These are phyloP conservation scores for Venusia cambrica DNA, from an alignment of 2,888 invertebrate species.

Conservation along the genomic window DNA sequence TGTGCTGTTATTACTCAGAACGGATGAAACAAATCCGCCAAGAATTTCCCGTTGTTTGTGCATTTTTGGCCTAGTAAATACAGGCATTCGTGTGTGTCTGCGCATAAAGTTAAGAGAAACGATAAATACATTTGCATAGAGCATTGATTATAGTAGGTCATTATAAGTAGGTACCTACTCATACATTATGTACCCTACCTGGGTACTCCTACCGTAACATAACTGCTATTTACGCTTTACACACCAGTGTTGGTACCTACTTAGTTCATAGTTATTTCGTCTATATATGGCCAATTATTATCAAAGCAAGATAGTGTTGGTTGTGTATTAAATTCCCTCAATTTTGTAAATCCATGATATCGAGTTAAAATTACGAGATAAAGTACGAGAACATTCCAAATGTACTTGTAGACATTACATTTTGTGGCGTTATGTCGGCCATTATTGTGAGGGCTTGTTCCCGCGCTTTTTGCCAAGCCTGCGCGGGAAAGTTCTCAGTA, in stretches of 20 bases:
- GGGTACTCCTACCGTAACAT: too few relatives aligned
- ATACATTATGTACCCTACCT: too few relatives aligned
- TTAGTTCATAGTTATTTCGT: too few relatives aligned
- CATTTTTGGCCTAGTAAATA: slow-evolving; percentile 12
- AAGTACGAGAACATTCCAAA: slow-evolving; percentile 61
- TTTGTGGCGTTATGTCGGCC: slow-evolving; percentile 75
- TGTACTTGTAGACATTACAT: slow-evolving; percentile 66
- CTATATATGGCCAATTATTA: too few relatives aligned
- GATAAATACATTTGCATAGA: slow-evolving; percentile 7
- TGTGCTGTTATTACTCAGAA: slow-evolving; percentile 50
- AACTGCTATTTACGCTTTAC: too few relatives aligned
- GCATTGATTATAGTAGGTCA: too few relatives aligned
- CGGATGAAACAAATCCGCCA: slow-evolving; percentile 31
- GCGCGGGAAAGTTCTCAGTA: slow-evolving; percentile 79
- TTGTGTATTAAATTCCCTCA: slow-evolving; percentile 1
- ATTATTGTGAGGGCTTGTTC: slow-evolving; percentile 71
- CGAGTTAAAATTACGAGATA: slow-evolving; percentile 22
- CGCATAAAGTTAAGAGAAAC: slow-evolving; percentile 5
- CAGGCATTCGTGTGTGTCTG: slow-evolving; percentile 1
- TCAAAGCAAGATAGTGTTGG: too few relatives aligned
- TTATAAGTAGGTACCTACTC: too few relatives aligned
- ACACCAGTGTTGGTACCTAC: too few relatives aligned
- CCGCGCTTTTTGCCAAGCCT: slow-evolving; percentile 75
- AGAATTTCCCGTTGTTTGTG: slow-evolving; percentile 30
- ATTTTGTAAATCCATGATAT: slow-evolving; percentile 1